Evolutionary conservation across 2,888 invertebrate species (phyloP), one percentile per base, ranked within the genome.

Genomic region (Amphipyra tragopoginis): DNA sequence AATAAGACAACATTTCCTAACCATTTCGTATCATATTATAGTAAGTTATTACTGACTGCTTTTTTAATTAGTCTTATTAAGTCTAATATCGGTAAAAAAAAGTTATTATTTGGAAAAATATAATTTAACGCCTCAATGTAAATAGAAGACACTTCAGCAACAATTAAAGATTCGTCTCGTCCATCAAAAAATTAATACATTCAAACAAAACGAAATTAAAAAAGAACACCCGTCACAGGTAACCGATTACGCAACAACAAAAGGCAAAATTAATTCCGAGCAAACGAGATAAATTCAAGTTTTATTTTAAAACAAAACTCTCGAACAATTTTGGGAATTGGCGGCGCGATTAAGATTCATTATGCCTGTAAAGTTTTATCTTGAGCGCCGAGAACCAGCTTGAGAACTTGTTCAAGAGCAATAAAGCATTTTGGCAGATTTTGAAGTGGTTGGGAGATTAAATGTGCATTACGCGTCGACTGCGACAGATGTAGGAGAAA

Each of bases 391-490:
- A 86, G 77, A 79, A 77, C 79, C 79, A 79, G 79, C 89, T 90
- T 86, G 86, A 81, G 81, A 86, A 89, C 87, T 91, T 91, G 88
- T 90, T 91, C 88, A 83, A 82, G 86, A 88, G 93, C 91, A 91
- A 93, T 94, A 94, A 94, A 94, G 91, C 93, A 93, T 93, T 93
- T 93, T 91, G 93, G 90, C 90, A 89, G 90, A 93, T 93, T 93
- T 91, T 88, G 89, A 90, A 91, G 90, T 90, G 91, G 89, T 88
- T 81, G 76, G 82, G 87, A 89, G 90, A 92, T 93, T 93, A 93
- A 93, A 93, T 89, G 91, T 91, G 90, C 92, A 93, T 93, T 93
- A 92, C 85, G 87, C 84, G 83, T 86, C 80, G 81, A 74, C 81
- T 77, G 89, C 87, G 88, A 86, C 91, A 91, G 90, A 90, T 91